Base-by-base conservation (phyloP, 2,113 vertebrate species). In the Pygoscelis adeliae region DNA sequence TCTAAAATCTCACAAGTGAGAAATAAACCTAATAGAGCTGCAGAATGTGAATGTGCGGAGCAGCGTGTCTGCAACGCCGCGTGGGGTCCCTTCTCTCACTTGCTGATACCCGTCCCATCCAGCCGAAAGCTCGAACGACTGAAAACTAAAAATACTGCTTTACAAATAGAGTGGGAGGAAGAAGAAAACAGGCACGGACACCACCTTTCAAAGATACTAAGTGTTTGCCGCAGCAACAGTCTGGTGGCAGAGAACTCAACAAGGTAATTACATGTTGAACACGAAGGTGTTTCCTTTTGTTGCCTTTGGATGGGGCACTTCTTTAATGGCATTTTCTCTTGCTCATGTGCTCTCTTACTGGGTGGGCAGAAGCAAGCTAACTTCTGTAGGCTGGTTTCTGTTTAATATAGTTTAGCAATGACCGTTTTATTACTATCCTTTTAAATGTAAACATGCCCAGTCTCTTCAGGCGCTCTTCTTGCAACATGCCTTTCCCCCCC, bases 401-500 rank as follows among this genome's bases (percentile, higher is more conserved):
- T 53, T 94, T 83, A 80, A 80, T 88, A 7, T 4, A 47, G 10
- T 66, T 81, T n/a, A 96, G 44, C 34, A 74, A 13, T 78, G 50
- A 63, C 52, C 2, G 0, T 83, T 93, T 72, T 69, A 73, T 83
- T 93, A 6, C 11, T 56, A 3, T 65, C 7, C 30, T 89, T 91
- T 79, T 16, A 78, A 52, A 67, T 71, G 21, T 71, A 71, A 95
- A 56, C 32, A 34, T 58, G 78, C 15, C 11, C 13, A 29, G 17
- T 81, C 29, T 91, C 36, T 89, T 66, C 50, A 40, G 30, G 15
- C 0, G 0, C 7, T 79, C 10, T 46, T 70, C 62, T 62, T 82
- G 44, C 13, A 82, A 47, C 13, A 8, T 2, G 7, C 1, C 1
- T 7, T 11, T 11, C 6, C 4, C 14, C 5, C 5, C 2, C 7